phyloP scores from a whole-genome alignment of 2,113 vertebrate genomes.

The Trogon melanurus region DNA sequence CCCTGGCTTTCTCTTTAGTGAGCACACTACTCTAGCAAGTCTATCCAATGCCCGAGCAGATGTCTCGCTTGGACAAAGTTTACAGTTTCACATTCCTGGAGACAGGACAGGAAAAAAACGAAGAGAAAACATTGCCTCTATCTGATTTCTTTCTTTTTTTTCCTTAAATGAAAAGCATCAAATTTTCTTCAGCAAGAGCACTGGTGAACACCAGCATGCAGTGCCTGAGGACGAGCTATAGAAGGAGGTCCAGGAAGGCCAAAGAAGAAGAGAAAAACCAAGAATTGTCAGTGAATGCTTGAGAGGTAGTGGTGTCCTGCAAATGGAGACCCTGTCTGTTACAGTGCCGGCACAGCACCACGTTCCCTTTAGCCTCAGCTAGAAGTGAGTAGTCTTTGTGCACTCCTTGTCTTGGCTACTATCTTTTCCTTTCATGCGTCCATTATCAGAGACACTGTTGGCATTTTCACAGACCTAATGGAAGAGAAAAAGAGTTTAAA shows the following conservation, averaged over 20 bases:
- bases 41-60: background rate
- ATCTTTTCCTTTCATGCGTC: background rate
- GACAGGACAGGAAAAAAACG: rapidly evolving
- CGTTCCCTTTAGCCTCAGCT: background rate
- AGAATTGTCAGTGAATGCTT: background rate
- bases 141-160: background rate
- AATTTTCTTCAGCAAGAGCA: background rate
- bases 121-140: background rate
- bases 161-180: background rate
- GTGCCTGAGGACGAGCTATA: background rate
- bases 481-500: background rate
- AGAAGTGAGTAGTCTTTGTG: constrained; percentile 38
- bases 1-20: background rate
- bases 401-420: background rate
- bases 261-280: background rate
- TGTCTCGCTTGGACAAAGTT: background rate
- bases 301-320: background rate
- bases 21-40: background rate
- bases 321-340: background rate
- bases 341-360: background rate
- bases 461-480: constrained; percentile 5
- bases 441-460: background rate
- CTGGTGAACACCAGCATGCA: background rate
- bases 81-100: background rate
- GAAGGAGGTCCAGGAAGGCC: constrained; percentile 6